Evolutionary conservation across 2,797 vertebrate genomes (phyloP), one percentile per base, ranked within the genome.

Genomic region (Takifugu rubripes): DNA sequence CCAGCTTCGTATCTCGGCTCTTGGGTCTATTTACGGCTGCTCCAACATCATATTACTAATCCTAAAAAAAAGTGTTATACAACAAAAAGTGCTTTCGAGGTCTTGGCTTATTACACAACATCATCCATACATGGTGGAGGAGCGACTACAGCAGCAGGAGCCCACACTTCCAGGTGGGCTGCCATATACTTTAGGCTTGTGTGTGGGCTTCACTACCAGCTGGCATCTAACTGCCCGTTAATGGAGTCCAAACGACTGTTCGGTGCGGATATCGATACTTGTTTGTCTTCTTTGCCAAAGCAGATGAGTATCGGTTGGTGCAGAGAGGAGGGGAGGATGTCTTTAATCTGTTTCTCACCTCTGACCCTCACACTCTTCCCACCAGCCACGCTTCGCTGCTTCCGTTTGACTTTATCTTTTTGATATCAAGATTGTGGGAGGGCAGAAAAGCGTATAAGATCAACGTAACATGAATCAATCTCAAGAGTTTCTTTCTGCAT

Each of bases 81-180:
- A 86, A 84, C 71, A 53, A 67, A 79, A 81, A 74, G 64, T 74
- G 62, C 57, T 78, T 75, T 79, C 52, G 67, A 52, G 53, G 46
- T 81, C 71, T 66, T 6, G 15, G 40, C 56, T 44, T 59, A 66
- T 81, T 79, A 79, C 68, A 64, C 71, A 84, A 77, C 61, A 68
- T 72, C 48, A 33, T 56, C 84, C 74, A 62, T 72, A 81, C 71
- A 74, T 66, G 66, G 82, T 61, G 64, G 59, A 60, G 55, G 60
- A 74, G 66, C 61, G 64, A 69, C 68, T 54, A 54, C 72, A 62
- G 5, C 71, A 67, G 58, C 52, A 50, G 51, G 49, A 74, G 72
- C 79, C 85, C 79, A 85, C 85, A 77, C 72, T 63, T 70, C 63
- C 68, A 83, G 75, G 83, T 87, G 78, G 81, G 79, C 74, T 3